These are phyloP conservation scores for Helleia helle DNA, from an alignment of 2,888 invertebrate species.

Conservation along the genomic window DNA sequence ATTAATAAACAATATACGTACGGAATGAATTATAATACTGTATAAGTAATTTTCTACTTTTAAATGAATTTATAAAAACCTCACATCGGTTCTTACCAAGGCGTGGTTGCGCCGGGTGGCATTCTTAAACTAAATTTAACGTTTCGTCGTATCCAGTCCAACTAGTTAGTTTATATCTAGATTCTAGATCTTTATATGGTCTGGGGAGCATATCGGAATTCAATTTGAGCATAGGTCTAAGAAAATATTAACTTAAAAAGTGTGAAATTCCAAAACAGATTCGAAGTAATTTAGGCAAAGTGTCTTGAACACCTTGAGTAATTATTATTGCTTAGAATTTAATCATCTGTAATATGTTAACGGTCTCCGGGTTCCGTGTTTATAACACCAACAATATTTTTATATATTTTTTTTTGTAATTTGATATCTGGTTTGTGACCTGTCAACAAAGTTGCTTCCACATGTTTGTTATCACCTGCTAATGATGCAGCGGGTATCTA, in stretches of 20 bases:
- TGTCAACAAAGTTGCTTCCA: too few species aligned
- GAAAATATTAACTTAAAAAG: neutral
- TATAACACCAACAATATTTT: too few species aligned
- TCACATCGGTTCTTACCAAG: neutral
- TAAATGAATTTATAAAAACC: neutral
- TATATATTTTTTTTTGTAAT: too few species aligned
- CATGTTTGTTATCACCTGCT: too few species aligned
- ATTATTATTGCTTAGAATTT: neutral
- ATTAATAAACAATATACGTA: too few species aligned
- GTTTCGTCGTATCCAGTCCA: conserved; percentile 4
- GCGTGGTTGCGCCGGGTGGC: conserved; percentile 1
- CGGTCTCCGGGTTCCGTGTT: too few species aligned
- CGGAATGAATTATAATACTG: too few species aligned
- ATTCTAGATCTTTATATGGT: neutral
- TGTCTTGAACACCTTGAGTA: neutral
- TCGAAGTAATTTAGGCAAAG: neutral
- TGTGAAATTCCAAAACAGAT: neutral
- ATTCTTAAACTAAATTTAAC: conserved; percentile 3
- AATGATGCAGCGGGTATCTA: too few species aligned
- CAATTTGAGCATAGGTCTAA: neutral
- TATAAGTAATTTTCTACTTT: neutral
- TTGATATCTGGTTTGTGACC: too few species aligned
- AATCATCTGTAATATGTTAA: neutral
- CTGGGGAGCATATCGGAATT: neutral
- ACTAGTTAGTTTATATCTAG: neutral